phyloP scores from a whole-genome alignment of 2,888 invertebrate genomes.

The Andrena minutula region DNA sequence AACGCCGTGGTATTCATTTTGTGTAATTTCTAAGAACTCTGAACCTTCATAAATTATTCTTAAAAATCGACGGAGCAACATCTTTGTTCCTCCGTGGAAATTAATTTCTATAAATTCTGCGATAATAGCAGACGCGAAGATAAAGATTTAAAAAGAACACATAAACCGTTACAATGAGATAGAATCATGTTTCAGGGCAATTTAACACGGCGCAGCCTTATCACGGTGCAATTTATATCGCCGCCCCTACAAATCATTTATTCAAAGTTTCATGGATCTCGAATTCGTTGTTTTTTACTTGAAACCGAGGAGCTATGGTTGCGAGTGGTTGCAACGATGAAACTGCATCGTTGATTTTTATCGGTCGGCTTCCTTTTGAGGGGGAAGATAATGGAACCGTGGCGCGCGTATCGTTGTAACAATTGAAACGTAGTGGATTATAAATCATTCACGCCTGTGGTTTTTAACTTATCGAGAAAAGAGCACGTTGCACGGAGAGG shows the following conservation, averaged over 20 bases:
- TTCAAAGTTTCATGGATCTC: neutral
- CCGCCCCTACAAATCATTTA: neutral
- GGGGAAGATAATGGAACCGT: slow-evolving; percentile 37
- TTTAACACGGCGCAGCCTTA: slow-evolving; percentile 15
- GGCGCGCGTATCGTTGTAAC: slow-evolving; percentile 42
- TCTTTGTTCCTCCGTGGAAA: neutral
- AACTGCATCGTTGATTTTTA: slow-evolving; percentile 47
- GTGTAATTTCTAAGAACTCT: neutral
- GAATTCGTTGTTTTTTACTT: neutral
- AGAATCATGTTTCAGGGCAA: neutral
- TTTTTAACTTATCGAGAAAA: slow-evolving; percentile 52
- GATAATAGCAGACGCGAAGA: neutral
- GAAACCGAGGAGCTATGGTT: slow-evolving; percentile 17
- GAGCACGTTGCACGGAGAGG: slow-evolving; percentile 38
- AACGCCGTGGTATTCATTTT: neutral
- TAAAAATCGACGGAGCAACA: neutral
- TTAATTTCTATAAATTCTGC: neutral
- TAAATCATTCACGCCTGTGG: slow-evolving; percentile 56
- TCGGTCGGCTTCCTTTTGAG: slow-evolving; percentile 24
- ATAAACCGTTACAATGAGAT: neutral
- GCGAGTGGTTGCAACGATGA: slow-evolving; percentile 24
- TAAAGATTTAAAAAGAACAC: no score
- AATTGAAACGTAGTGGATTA: slow-evolving; percentile 50
- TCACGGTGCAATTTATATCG: slow-evolving; percentile 12
- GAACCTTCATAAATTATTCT: neutral